Percentiles rank a stretch among this genome's conserved stretches.
Evolutionary conservation across 2,113 vertebrate genomes (phyloP).

Genomic region (Stegastes partitus): DNA sequence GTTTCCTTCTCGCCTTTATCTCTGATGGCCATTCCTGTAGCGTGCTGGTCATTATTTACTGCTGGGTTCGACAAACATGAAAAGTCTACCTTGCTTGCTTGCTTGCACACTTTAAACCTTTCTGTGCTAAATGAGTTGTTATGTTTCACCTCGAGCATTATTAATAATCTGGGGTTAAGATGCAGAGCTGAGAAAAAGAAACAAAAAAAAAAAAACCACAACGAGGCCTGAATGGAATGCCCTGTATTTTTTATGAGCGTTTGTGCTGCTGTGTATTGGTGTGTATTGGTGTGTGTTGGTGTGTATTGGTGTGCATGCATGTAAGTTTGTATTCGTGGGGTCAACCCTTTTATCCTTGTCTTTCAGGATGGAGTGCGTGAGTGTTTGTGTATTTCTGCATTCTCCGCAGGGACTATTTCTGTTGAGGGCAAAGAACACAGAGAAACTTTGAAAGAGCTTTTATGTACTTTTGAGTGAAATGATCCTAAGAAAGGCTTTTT

Average conservation of each 20-base stretch:
- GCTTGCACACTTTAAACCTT: constrained; percentile 63
- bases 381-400: constrained; percentile 76
- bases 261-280: too few relatives aligned
- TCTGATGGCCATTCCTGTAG: constrained; percentile 42
- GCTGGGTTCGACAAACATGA: constrained; percentile 30
- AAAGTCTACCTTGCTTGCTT: constrained; percentile 46
- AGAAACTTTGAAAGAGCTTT: constrained; percentile 83
- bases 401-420: constrained; percentile 80
- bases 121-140: constrained; percentile 65
- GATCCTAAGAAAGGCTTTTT: constrained; percentile 79
- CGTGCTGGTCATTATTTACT: constrained; percentile 51
- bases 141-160: constrained; percentile 73
- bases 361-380: constrained; percentile 71
- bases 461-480: constrained; percentile 86
- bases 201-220: too few relatives aligned
- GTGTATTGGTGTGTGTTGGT: constrained; percentile 13
- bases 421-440: constrained; percentile 75
- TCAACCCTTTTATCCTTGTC: constrained; percentile 81
- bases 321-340: constrained; percentile 64
- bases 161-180: constrained; percentile 76
- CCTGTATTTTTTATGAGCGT: constrained; percentile 77
- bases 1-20: constrained; percentile 49
- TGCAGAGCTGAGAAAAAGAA: constrained; percentile 37
- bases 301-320: constrained; percentile 33
- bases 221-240: constrained; percentile 59